Evolutionary conservation across 1,140 invertebrate genomes (phyloP).

Genomic region (Drosophila willistoni): DNA sequence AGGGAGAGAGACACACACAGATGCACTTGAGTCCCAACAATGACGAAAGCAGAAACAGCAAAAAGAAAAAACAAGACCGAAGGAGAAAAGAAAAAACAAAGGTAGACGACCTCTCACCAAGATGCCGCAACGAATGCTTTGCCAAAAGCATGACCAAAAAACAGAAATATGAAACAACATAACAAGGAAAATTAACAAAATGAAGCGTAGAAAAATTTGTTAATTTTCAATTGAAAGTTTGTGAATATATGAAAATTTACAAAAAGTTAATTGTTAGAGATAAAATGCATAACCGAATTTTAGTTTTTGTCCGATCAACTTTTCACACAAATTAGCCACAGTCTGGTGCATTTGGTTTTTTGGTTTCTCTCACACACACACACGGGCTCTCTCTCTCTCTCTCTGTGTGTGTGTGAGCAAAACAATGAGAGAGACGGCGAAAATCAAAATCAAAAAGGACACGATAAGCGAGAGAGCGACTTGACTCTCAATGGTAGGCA

Average conservation of each 20-base stretch:
- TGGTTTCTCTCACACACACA: background rate
- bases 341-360: slow-evolving; percentile 45
- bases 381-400: background rate
- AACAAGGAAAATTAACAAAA: background rate
- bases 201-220: background rate
- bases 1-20: slow-evolving; percentile 11
- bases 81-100: slow-evolving; percentile 20
- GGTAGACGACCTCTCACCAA: slow-evolving; percentile 64
- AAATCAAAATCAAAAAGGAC: slow-evolving; percentile 46
- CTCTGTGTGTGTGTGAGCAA: slow-evolving; percentile 15
- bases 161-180: slow-evolving; percentile 5
- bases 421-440: slow-evolving; percentile 24
- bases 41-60: slow-evolving; percentile 38
- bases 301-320: background rate
- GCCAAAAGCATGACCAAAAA: slow-evolving; percentile 17
- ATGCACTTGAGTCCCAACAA: slow-evolving; percentile 38
- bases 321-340: slow-evolving; percentile 46
- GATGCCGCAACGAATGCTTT: slow-evolving; percentile 29
- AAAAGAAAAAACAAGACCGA: slow-evolving; percentile 23
- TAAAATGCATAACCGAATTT: background rate
- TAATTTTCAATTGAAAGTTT: no score
- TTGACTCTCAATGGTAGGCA: slow-evolving; percentile 59
- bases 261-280: background rate
- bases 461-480: slow-evolving; percentile 30
- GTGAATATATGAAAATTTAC: no score